These are phyloP conservation scores for Mesembrinibis cayennensis DNA, from an alignment of 2,113 vertebrate genomes.

Conservation along the genomic window DNA sequence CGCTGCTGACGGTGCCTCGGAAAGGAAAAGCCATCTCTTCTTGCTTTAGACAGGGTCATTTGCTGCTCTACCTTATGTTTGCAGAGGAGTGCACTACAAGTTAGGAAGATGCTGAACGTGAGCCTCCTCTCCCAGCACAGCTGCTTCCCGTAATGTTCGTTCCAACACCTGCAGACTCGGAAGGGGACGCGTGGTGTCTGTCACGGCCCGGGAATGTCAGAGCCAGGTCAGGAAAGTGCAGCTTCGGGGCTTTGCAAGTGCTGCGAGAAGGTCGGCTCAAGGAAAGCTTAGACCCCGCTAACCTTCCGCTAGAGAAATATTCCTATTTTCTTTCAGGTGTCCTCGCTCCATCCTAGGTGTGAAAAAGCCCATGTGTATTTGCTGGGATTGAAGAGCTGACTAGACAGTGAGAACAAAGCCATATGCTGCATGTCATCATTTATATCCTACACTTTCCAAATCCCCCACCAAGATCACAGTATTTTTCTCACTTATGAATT, in stretches of 20 bases:
- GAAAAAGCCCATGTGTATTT: background rate
- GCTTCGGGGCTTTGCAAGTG: background rate
- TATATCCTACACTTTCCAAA: background rate
- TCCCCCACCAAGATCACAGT: background rate
- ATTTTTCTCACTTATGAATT: background rate
- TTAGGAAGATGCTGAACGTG: background rate
- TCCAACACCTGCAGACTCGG: background rate
- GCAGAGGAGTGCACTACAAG: background rate
- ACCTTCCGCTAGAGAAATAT: background rate
- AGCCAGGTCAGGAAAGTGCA: background rate
- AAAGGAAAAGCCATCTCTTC: background rate
- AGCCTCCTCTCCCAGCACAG: background rate
- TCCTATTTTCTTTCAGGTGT: background rate
- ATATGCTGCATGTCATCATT: background rate
- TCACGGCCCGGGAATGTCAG: background rate
- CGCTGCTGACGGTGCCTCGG: background rate
- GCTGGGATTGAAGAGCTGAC: background rate
- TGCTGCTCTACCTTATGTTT: rapidly evolving
- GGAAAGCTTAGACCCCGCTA: background rate
- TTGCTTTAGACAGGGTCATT: background rate
- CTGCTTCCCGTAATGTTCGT: rapidly evolving
- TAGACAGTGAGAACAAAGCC: constrained; percentile 11
- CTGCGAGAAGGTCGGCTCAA: background rate
- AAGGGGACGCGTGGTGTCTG: background rate
- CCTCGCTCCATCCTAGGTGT: background rate